Base-by-base conservation (phyloP, 2,888 invertebrate genomes). In the Eilema caniola region DNA sequence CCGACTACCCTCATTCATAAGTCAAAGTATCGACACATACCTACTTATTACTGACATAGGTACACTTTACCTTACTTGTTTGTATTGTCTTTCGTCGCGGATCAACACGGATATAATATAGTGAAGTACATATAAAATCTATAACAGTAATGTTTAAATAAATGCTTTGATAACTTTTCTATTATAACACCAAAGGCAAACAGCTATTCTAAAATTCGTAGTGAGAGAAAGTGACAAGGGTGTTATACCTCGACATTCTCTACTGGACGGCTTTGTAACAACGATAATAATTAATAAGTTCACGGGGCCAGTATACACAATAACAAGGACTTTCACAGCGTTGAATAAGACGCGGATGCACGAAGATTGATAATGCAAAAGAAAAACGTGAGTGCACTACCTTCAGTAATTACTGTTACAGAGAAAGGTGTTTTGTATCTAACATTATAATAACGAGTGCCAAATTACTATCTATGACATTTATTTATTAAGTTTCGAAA, bases 401-500 rank as follows among this genome's bases (percentile, higher is more conserved):
- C 85, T 83, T 83, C 75, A 85, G 89, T 92, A 92, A 93, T 94
- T 92, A 92, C 87, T 83, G 83, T 73, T 85, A 86, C 80, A 90
- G 91, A 88, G 91, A 92, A 90, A 92, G 89, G 90, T 85, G 89
- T 90, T 88, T 90, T 88, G 84, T 88, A 83, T 85, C 85, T 86
- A 86, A 86, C 89, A 87, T 88, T 85, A 86, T 90, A 92, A 92
- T 89, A 89, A 88, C 88, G 88, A 86, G 86, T 85, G 82, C 86
- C 85, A 91, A 89, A 91, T 92, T 89, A 89, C 90, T 88, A 89
- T 90, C 88, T 90, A 89, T 91, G 92, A 92, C 91, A 91, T 92
- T 92, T 90, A 90, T 88, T 86, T 90, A 90, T 91, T 85, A 83
- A 82, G 85, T 85, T 90, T 90, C 83, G 92, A 93, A 93, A 92